Conservation (phyloP, 2,113 vertebrate genomes). For the Poeciliopsis prolifica region DNA sequence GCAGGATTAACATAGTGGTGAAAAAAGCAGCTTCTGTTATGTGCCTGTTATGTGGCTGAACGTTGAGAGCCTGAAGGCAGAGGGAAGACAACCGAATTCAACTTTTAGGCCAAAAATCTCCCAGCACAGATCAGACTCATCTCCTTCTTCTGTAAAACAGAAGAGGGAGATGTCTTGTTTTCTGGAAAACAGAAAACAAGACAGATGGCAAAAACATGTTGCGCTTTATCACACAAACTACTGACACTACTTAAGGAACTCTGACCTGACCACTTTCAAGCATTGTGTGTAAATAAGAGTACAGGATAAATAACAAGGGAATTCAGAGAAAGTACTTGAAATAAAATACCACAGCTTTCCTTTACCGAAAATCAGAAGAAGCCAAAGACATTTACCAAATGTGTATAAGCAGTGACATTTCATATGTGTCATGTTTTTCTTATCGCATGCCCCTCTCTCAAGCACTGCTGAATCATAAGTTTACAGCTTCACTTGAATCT, state of each 20-base stretch:
- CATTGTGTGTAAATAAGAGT: not conserved
- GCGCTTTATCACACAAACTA: not conserved
- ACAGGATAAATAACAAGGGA: not conserved
- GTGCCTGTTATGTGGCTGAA: slow-evolving; percentile 65
- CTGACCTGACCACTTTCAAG: not conserved
- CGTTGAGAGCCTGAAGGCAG: slow-evolving; percentile 57
- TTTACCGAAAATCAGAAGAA: not conserved
- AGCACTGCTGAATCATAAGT: not conserved
- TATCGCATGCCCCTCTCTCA: too few species aligned
- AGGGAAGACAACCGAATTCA: slow-evolving; percentile 60
- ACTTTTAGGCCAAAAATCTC: slow-evolving; percentile 48
- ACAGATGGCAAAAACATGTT: too few species aligned
- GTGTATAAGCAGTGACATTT: too few species aligned
- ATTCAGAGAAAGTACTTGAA: not conserved
- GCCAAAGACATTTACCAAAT: too few species aligned
- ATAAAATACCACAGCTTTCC: not conserved
- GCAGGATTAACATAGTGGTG: slow-evolving; percentile 69
- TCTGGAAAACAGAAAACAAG: not conserved
- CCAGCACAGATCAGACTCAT: slow-evolving; percentile 26
- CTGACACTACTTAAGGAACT: not conserved
- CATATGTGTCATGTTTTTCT: too few species aligned
- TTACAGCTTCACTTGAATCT: not conserved
- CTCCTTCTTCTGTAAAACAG: slow-evolving; percentile 11
- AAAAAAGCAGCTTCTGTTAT: slow-evolving; percentile 71
- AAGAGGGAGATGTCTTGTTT: too few species aligned